Conservation (phyloP, 2,113 vertebrate genomes). For the Aptenodytes forsteri region DNA sequence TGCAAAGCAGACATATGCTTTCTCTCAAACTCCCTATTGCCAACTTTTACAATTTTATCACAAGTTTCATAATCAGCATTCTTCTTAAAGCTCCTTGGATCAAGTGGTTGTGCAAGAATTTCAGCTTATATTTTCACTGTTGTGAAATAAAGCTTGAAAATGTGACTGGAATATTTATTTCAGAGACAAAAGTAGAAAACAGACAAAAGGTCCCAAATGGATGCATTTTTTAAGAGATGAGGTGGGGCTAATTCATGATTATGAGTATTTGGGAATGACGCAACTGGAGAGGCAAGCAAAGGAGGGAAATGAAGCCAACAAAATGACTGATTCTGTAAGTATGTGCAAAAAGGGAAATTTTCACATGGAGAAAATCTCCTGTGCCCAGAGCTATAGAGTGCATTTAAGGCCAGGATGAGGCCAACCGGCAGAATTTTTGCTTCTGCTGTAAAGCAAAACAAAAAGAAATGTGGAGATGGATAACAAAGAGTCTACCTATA, state of each 20-base stretch:
- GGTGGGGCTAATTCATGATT: not conserved
- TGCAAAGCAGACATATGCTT: not conserved
- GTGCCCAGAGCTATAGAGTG: not conserved
- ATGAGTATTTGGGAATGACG: not conserved
- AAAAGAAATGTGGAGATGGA: not conserved
- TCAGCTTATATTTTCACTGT: not conserved
- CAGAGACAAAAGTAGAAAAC: not conserved
- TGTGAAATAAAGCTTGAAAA: constrained; percentile 2
- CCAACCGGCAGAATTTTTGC: not conserved
- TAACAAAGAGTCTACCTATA: not conserved
- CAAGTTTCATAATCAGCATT: not conserved
- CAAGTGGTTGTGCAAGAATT: not conserved
- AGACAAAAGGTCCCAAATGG: not conserved
- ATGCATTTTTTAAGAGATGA: not conserved
- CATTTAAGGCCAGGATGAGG: not conserved
- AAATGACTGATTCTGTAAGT: not conserved
- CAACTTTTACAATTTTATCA: not conserved
- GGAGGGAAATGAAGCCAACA: not conserved
- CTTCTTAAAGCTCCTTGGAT: not conserved
- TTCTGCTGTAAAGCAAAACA: not conserved
- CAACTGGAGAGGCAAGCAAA: not conserved
- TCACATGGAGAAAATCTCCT: not conserved
- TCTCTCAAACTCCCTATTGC: not conserved
- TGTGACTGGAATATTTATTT: not conserved
- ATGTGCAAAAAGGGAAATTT: not conserved